These are phyloP conservation scores for Aleiodes leptofemur DNA, from an alignment of 2,888 invertebrate genomes.

Conservation along the genomic window DNA sequence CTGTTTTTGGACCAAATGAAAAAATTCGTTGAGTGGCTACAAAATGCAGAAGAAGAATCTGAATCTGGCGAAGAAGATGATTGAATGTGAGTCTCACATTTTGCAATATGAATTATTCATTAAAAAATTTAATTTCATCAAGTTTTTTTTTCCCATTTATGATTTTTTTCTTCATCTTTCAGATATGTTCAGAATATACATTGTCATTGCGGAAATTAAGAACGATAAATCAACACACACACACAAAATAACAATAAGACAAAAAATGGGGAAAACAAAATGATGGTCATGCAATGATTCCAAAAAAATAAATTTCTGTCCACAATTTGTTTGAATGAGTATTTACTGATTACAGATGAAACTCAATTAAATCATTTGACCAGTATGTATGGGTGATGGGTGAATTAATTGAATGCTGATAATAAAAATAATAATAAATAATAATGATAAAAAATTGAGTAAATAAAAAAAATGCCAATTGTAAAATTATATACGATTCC, in stretches of 20 bases:
- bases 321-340: constrained; percentile 3
- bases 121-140: too few species aligned
- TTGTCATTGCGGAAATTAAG: too few species aligned
- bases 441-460: constrained; percentile 46
- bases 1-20: constrained; percentile 99
- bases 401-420: constrained; percentile 32
- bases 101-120: background rate
- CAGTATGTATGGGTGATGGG: constrained; percentile 51
- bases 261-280: background rate
- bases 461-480: constrained; percentile 38
- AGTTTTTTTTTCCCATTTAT: too few species aligned
- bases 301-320: too few species aligned
- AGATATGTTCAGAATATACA: too few species aligned
- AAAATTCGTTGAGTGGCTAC: constrained; percentile 97
- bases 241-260: too few species aligned
- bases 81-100: constrained; percentile 60
- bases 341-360: background rate
- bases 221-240: too few species aligned
- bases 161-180: too few species aligned
- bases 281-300: background rate
- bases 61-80: constrained; percentile 79
- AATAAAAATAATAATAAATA: constrained; percentile 49
- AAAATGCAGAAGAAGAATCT: constrained; percentile 94
- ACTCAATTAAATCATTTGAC: constrained; percentile 42
- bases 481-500: constrained; percentile 25